Evolutionary conservation across 2,888 invertebrate species (phyloP), one percentile per base, ranked within the genome.

Genomic region (Frankliniella fusca): DNA sequence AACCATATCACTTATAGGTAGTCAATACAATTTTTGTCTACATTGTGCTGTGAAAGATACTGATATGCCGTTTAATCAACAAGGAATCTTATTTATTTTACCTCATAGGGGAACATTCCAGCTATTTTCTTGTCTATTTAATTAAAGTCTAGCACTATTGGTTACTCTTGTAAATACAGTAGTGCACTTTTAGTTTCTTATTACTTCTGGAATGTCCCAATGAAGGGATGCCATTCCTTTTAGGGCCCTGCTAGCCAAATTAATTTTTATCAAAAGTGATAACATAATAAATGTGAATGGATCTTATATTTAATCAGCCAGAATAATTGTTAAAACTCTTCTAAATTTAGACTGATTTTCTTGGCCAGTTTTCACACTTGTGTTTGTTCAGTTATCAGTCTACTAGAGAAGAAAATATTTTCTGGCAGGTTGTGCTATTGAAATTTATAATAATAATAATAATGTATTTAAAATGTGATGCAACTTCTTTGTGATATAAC

Each of bases 401-500:
- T 27, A n/a, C 70, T 8, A 27, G n/a, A 27, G 12, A 76, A 8
- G 27, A 76, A 76, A 76, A 76, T 76, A 11, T 54, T 54, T 54
- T 54, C 38, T 38, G 38, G 38, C 38, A 54, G 54, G 54, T 54
- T 15, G 12, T 20, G 5, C 54, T 15, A 12, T 54, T 54, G 20
- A 54, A 54, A 54, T 54, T 54, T 2, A 38, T 38, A 38, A 38
- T 54, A 12, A 54, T 15, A 54, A 15, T 54, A 5, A 38, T 38
- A 38, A 38, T 38, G 38, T 8, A 12, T 76, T 76, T 5, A 23
- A 76, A 27, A 27, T 76, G 70, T 76, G 70, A 76, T 76, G 70
- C 70, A 76, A 76, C 70, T 23, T 76, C 23, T 76, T 76, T 76
- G 70, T 76, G 70, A 76, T 76, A 76, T 27, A 76, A 76, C 70